A percentile compares a stretch with the other conserved stretches of the same genome.
Conservation (phyloP, 1,140 invertebrate genomes). For the Cydia pomonella region DNA sequence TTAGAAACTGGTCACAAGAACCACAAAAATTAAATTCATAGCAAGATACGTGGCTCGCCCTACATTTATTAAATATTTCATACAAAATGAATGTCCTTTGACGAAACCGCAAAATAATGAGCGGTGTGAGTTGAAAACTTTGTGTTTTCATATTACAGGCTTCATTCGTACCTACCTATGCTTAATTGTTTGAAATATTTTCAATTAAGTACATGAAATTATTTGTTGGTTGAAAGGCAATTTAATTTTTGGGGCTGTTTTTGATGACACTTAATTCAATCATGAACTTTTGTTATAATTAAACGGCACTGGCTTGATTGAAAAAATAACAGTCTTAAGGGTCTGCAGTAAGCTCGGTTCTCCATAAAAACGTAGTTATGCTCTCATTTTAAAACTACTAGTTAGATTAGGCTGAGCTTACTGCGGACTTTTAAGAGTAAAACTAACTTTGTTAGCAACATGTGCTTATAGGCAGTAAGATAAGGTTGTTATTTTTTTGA, state of each 20-base stretch:
- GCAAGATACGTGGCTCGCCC: background rate
- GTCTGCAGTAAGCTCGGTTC: no score
- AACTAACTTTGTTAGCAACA: no score
- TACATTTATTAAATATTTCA: conserved; percentile 17
- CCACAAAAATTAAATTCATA: background rate
- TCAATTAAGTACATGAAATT: conserved; percentile 10
- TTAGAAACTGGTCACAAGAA: no score
- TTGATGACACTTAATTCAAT: conserved; percentile 13
- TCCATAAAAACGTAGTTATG: no score
- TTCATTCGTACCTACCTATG: background rate
- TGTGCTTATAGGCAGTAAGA: no score
- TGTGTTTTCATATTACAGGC: conserved; percentile 22
- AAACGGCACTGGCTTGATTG: background rate
- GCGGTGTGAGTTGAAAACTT: conserved; percentile 13
- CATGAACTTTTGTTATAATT: background rate
- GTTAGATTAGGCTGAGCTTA: no score
- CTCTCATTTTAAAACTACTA: no score
- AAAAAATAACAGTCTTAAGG: no score
- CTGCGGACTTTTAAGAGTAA: no score
- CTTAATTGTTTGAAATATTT: conserved; percentile 31
- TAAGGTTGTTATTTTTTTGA: no score
- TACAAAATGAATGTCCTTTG: conserved; percentile 14
- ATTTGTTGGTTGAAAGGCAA: conserved; percentile 5
- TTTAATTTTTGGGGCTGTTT: background rate
- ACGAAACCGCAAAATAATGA: conserved; percentile 26